phyloP scores from a whole-genome alignment of 2,797 vertebrate genomes.

The Phrynocephalus guinanensis region DNA sequence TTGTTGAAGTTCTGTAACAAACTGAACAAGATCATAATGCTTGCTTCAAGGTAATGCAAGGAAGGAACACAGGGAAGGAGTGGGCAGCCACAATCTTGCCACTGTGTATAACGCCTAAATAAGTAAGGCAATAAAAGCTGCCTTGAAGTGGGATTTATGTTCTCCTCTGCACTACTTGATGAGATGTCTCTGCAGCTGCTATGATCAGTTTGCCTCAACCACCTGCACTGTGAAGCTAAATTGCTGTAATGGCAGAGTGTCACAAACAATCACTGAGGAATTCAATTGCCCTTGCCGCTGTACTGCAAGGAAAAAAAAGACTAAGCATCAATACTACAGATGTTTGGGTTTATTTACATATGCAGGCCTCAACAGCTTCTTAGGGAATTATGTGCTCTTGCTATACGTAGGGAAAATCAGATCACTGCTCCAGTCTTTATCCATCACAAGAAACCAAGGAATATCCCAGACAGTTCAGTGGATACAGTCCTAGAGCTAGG shows the following conservation, averaged over 20 bases:
- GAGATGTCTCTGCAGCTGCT: conserved; percentile 49
- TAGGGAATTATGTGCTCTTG: conserved; percentile 48
- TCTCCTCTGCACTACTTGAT: conserved; percentile 37
- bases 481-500: neutral
- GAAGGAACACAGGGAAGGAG: neutral
- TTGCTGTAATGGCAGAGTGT: conserved; percentile 54
- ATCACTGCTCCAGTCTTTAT: conserved; percentile 49
- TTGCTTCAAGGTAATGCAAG: conserved; percentile 39
- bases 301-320: neutral
- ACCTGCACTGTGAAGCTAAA: conserved; percentile 58
- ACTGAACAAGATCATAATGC: neutral
- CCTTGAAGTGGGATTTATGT: conserved; percentile 34
- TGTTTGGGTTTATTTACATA: conserved; percentile 57
- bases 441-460: neutral
- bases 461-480: neutral
- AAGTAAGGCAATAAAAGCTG: conserved; percentile 45
- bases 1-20: conserved; percentile 31
- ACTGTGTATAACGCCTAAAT: conserved; percentile 34
- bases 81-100: neutral
- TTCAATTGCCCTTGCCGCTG: conserved; percentile 32
- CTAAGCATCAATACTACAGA: conserved; percentile 13
- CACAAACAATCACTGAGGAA: conserved; percentile 30
- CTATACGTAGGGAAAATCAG: conserved; percentile 49
- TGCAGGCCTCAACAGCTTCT: conserved; percentile 49
- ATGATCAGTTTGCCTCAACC: conserved; percentile 59